Evolutionary conservation across 2,113 vertebrate species (phyloP).

Genomic region (Tupaia tana): DNA sequence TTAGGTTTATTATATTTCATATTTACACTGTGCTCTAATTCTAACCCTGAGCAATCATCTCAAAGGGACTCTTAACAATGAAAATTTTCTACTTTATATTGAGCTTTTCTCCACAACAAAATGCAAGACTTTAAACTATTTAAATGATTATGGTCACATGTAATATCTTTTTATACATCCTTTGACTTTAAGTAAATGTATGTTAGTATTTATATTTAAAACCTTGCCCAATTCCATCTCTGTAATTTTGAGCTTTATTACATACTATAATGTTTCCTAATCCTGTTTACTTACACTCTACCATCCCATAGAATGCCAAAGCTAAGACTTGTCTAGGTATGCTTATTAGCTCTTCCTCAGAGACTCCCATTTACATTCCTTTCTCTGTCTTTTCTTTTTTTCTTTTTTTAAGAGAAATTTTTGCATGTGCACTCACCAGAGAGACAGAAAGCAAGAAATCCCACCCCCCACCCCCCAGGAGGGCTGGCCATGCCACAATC

Average conservation of each 20-base stretch:
- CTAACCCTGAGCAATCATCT: background rate
- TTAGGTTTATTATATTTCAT: background rate
- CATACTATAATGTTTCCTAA: too few species aligned
- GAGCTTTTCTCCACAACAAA: background rate
- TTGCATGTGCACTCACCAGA: too few species aligned
- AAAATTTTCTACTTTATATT: slow-evolving; percentile 1
- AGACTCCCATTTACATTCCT: too few species aligned
- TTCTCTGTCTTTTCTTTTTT: too few species aligned
- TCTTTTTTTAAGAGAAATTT: too few species aligned
- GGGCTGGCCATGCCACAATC: too few species aligned
- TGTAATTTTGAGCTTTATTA: background rate
- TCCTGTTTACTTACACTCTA: too few species aligned
- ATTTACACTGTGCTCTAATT: slow-evolving; percentile 18
- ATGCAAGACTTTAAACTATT: slow-evolving; percentile 9
- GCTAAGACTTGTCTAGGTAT: too few species aligned
- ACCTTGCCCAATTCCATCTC: background rate
- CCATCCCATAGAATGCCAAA: too few species aligned
- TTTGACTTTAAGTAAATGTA: background rate
- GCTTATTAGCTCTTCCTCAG: too few species aligned
- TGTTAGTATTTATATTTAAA: background rate
- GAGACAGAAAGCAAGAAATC: too few species aligned
- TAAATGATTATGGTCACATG: background rate
- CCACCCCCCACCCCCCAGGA: too few species aligned
- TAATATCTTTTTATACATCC: background rate
- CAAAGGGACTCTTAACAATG: background rate